Conservation (phyloP, 2,797 vertebrate species). For the Furcifer pardalis region DNA sequence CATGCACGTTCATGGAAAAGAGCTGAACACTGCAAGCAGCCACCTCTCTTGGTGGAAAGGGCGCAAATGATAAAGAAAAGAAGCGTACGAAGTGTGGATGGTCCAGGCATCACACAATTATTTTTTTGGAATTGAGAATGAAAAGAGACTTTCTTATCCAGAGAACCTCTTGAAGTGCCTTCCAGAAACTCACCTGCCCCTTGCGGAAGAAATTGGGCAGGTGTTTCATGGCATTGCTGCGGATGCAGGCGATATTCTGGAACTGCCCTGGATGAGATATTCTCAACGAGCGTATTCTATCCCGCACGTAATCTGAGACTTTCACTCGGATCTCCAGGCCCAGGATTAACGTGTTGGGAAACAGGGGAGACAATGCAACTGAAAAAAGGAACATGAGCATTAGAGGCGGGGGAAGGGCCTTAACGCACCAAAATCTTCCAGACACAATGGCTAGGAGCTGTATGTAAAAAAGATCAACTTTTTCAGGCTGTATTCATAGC, state of each 20-base stretch:
- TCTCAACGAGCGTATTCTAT: slow-evolving; percentile 86
- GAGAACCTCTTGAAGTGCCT: neutral
- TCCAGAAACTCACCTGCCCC: slow-evolving; percentile 81
- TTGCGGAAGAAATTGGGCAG: slow-evolving; percentile 92
- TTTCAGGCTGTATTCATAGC: no score
- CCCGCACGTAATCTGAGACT: slow-evolving; percentile 91
- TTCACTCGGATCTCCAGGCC: slow-evolving; percentile 93
- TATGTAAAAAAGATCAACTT: no score
- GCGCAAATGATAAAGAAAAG: neutral
- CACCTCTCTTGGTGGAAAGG: neutral
- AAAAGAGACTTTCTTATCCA: neutral
- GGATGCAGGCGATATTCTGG: slow-evolving; percentile 91
- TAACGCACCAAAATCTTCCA: neutral
- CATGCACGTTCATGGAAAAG: neutral
- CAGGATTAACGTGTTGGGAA: slow-evolving; percentile 87
- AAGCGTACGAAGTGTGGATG: neutral
- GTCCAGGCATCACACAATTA: neutral
- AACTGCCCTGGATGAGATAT: slow-evolving; percentile 80
- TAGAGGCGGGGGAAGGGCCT: neutral
- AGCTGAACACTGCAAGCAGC: neutral
- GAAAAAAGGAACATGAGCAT: slow-evolving; percentile 36
- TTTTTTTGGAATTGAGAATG: neutral
- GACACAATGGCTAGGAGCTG: no score
- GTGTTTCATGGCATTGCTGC: slow-evolving; percentile 95
- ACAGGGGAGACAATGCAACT: slow-evolving; percentile 89